These are phyloP conservation scores for Rhopalosiphum padi DNA, from an alignment of 1,140 invertebrate genomes.

Conservation along the genomic window DNA sequence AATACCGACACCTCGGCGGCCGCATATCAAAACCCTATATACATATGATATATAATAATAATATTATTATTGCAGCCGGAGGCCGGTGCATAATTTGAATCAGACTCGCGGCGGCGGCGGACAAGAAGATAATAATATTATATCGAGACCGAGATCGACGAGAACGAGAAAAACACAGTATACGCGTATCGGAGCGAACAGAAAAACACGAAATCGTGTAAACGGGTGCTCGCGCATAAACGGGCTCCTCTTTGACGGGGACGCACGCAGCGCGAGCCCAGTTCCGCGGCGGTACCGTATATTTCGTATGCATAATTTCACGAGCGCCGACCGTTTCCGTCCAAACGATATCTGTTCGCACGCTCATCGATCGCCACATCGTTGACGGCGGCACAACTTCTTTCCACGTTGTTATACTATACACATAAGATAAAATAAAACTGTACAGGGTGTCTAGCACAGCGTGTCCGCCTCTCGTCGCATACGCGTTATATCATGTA, in stretches of 20 bases:
- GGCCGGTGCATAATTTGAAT: background rate
- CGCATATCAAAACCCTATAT: background rate
- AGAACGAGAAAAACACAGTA: background rate
- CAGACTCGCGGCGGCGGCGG: background rate
- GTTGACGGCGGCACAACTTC: constrained; percentile 7
- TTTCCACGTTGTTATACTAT: background rate
- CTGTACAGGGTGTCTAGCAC: background rate
- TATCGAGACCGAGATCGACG: background rate
- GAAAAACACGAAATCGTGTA: constrained; percentile 23
- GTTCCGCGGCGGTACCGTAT: background rate
- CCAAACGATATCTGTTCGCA: constrained; percentile 46
- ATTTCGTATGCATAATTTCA: background rate
- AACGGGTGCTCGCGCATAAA: constrained; percentile 11
- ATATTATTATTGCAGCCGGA: background rate
- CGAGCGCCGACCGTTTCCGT: background rate
- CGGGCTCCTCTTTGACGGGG: constrained; percentile 26
- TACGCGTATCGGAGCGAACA: background rate
- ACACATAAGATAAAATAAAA: background rate
- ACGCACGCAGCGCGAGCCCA: background rate
- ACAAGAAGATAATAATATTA: background rate
- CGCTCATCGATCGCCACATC: constrained; percentile 42
- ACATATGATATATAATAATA: background rate
- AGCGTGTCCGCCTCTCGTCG: background rate
- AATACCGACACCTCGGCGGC: constrained; percentile 1
- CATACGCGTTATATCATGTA: background rate